Conservation (phyloP, 2,113 vertebrate species). For the rat (Rattus norvegicus) region DNA sequence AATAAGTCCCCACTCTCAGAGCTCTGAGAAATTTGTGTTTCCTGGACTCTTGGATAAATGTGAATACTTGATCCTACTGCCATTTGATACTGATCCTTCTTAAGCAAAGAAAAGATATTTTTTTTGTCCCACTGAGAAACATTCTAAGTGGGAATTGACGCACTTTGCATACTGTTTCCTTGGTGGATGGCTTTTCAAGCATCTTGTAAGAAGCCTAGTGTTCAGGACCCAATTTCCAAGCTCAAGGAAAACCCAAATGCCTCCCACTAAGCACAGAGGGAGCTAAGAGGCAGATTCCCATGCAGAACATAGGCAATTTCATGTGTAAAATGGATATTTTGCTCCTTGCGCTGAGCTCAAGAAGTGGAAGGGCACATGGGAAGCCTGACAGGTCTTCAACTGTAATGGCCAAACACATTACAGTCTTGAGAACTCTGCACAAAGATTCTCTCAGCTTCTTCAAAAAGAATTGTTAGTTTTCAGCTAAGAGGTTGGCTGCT, state of each 20-base stretch:
- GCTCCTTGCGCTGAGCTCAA: constrained; percentile 71
- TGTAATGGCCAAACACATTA: constrained; percentile 65
- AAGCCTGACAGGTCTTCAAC: constrained; percentile 59
- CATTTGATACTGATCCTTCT: background rate
- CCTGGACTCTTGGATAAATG: background rate
- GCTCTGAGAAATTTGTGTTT: background rate
- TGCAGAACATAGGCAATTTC: constrained; percentile 70
- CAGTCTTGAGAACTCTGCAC: constrained; percentile 60
- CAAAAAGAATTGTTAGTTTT: constrained; percentile 65
- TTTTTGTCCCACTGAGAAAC: background rate
- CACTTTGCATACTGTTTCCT: constrained; percentile 59
- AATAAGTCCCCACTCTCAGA: background rate
- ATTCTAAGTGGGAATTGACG: constrained; percentile 38
- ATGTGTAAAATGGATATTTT: constrained; percentile 72
- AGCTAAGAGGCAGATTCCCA: constrained; percentile 33
- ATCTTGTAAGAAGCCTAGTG: background rate
- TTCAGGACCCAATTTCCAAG: constrained; percentile 54
- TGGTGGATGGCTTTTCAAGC: constrained; percentile 22
- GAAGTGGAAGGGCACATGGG: constrained; percentile 25
- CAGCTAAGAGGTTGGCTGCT: background rate
- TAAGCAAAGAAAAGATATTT: background rate
- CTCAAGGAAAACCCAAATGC: background rate
- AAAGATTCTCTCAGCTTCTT: constrained; percentile 73
- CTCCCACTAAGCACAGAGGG: background rate
- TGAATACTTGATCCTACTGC: background rate